Conservation (phyloP, 2,888 invertebrate species). For the Oscheius sp. region DNA sequence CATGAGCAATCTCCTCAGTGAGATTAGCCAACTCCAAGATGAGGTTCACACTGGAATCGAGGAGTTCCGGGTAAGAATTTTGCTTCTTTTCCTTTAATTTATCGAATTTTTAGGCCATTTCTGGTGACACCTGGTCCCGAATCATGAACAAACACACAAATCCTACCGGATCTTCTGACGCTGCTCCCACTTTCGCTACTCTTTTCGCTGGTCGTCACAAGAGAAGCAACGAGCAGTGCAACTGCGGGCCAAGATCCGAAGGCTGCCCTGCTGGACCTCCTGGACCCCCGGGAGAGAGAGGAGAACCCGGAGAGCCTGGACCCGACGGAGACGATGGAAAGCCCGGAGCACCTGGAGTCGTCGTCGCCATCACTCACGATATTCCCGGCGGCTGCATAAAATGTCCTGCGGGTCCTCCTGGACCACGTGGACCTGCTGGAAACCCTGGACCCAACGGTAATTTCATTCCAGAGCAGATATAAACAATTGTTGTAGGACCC, state of each 20-base stretch:
- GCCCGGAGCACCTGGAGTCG: slow-evolving; percentile 60
- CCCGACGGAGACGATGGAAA: slow-evolving; percentile 58
- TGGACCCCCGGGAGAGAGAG: slow-evolving; percentile 60
- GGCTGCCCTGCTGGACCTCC: slow-evolving; percentile 65
- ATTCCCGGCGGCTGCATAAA: slow-evolving; percentile 64
- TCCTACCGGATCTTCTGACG: slow-evolving; percentile 49
- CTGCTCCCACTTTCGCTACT: slow-evolving; percentile 57
- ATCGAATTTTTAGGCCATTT: slow-evolving; percentile 42
- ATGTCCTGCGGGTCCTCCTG: slow-evolving; percentile 55
- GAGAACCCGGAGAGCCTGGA: slow-evolving; percentile 56
- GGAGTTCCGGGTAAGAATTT: slow-evolving; percentile 54
- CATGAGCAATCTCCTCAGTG: slow-evolving; percentile 47
- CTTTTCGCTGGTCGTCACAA: slow-evolving; percentile 55
- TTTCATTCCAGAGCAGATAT: slow-evolving; percentile 44
- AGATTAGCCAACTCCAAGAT: slow-evolving; percentile 51
- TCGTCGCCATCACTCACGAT: slow-evolving; percentile 60
- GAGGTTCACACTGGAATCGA: slow-evolving; percentile 57
- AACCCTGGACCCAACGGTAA: slow-evolving; percentile 47
- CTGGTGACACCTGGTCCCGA: slow-evolving; percentile 59
- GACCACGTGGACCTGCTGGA: slow-evolving; percentile 54
- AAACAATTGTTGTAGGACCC: slow-evolving; percentile 50
- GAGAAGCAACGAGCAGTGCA: slow-evolving; percentile 58
- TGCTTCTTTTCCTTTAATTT: background rate
- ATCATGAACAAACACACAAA: slow-evolving; percentile 55
- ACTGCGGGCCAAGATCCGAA: slow-evolving; percentile 59